Conservation (phyloP, 2,888 invertebrate genomes). For the Tromatobia lineatoria region DNA sequence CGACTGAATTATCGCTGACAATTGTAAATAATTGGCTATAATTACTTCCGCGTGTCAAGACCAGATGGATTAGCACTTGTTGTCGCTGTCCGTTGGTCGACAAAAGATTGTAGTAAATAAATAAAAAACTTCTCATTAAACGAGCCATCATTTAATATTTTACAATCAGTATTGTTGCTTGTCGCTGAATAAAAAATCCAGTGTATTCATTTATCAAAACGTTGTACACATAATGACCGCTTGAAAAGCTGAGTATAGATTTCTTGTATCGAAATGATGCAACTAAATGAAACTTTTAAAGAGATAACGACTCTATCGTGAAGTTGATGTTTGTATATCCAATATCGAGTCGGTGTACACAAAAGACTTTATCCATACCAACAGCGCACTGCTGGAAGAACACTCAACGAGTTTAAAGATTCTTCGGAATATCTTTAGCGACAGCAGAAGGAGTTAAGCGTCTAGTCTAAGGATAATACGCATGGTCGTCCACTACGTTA, state of each 20-base stretch:
- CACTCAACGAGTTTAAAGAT: slow-evolving; percentile 58
- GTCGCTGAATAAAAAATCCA: too few species aligned
- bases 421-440: slow-evolving; percentile 65
- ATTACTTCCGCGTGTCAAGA: too few species aligned
- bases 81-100: too few species aligned
- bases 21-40: too few species aligned
- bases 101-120: too few species aligned
- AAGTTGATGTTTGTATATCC: slow-evolving; percentile 19
- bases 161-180: too few species aligned
- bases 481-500: slow-evolving; percentile 63
- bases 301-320: slow-evolving; percentile 58
- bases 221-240: too few species aligned
- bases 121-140: too few species aligned
- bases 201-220: too few species aligned
- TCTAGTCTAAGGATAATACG: slow-evolving; percentile 61
- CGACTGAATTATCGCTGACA: too few species aligned
- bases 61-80: too few species aligned
- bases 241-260: neutral
- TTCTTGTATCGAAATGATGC: neutral
- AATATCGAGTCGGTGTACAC: slow-evolving; percentile 11
- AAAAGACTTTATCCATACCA: slow-evolving; percentile 22
- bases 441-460: slow-evolving; percentile 53
- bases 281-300: slow-evolving; percentile 30
- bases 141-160: too few species aligned
- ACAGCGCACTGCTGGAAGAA: slow-evolving; percentile 50